These are phyloP conservation scores for Horisme vitalbata DNA, from an alignment of 2,888 invertebrate genomes.

Conservation along the genomic window DNA sequence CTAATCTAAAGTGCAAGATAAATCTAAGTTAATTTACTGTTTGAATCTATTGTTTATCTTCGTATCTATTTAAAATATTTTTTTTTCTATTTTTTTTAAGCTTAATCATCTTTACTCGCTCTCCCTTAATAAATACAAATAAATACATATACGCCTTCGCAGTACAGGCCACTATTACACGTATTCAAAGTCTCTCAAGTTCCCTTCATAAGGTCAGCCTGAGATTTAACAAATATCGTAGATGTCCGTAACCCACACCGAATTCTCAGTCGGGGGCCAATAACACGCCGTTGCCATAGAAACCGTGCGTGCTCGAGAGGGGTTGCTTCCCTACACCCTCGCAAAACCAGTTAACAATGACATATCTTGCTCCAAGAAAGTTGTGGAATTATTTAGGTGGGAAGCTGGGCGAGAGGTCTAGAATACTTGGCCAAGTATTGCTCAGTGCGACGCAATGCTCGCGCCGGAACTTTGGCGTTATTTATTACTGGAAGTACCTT, in stretches of 20 bases:
- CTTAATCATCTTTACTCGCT: no score
- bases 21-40: no score
- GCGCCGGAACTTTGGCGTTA: slow-evolving; percentile 26
- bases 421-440: slow-evolving; percentile 23
- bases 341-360: slow-evolving; percentile 63
- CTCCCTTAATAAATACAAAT: no score
- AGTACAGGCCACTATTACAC: not conserved
- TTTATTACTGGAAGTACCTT: slow-evolving; percentile 28
- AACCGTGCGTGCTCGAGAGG: slow-evolving; percentile 62
- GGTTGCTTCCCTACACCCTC: slow-evolving; percentile 61
- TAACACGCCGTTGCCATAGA: slow-evolving; percentile 72
- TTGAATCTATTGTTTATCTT: no score
- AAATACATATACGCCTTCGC: not conserved
- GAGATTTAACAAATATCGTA: slow-evolving; percentile 20
- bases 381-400: slow-evolving; percentile 25
- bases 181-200: slow-evolving; percentile 4
- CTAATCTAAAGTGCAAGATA: no score
- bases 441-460: slow-evolving; percentile 14
- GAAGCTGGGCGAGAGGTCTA: slow-evolving; percentile 14
- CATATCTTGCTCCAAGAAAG: slow-evolving; percentile 47
- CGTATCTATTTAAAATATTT: no score
- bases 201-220: slow-evolving; percentile 17
- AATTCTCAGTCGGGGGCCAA: slow-evolving; percentile 72
- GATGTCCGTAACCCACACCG: slow-evolving; percentile 23
- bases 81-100: no score